phyloP scores from a whole-genome alignment of 2,113 vertebrate genomes.

The Theristicus caerulescens region DNA sequence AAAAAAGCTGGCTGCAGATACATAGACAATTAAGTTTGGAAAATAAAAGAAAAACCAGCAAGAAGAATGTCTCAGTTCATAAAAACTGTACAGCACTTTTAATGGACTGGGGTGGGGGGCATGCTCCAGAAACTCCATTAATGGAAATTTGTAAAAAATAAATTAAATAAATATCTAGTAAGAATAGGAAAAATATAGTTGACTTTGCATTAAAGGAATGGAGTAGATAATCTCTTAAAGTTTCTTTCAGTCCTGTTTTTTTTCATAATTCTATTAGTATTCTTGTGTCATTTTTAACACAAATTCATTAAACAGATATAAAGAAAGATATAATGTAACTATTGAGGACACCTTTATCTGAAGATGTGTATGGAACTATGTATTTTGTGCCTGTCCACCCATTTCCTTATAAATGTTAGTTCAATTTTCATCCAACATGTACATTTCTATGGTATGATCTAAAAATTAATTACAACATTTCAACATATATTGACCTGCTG shows the following conservation, averaged over 20 bases:
- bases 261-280: not conserved
- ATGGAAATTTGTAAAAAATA: not conserved
- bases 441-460: not conserved
- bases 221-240: not conserved
- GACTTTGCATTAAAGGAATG: not conserved
- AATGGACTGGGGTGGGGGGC: rapidly evolving
- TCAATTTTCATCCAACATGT: not conserved
- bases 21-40: not conserved
- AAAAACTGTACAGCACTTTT: not conserved
- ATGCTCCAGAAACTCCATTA: not conserved
- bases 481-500: not conserved
- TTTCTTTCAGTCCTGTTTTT: not conserved
- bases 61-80: not conserved
- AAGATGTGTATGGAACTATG: not conserved
- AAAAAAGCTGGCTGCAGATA: not conserved
- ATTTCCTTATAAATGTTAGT: not conserved
- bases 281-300: not conserved
- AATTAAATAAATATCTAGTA: not conserved
- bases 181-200: not conserved
- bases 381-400: not conserved
- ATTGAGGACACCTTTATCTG: not conserved
- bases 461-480: not conserved
- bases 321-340: not conserved
- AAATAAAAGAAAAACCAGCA: not conserved
- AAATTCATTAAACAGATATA: not conserved